A percentile compares a stretch with the other conserved stretches of the same genome.
These are phyloP conservation scores for Hephaestus fuliginosus DNA, from an alignment of 2,797 vertebrate species.

Conservation along the genomic window DNA sequence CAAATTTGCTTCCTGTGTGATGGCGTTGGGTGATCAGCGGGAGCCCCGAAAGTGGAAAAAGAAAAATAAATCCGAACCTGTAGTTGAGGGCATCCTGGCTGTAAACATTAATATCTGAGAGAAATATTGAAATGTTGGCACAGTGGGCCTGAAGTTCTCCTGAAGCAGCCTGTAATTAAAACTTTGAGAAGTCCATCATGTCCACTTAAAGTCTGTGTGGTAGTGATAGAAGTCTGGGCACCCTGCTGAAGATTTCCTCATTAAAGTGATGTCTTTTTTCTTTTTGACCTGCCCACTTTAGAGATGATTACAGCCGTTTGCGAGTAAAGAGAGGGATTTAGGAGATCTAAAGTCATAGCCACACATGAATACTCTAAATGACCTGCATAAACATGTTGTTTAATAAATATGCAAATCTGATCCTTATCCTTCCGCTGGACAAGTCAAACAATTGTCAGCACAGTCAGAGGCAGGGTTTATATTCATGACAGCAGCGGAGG, in stretches of 20 bases:
- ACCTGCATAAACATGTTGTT: conserved; percentile 23
- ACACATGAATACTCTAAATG: conserved; percentile 20
- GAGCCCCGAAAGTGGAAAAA: conserved; percentile 26
- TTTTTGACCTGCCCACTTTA: conserved; percentile 26
- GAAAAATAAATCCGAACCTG: conserved; percentile 39
- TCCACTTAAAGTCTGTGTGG: conserved; percentile 27
- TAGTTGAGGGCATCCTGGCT: conserved; percentile 22
- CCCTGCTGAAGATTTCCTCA: conserved; percentile 33
- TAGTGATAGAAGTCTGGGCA: conserved; percentile 23
- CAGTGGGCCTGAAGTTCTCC: conserved; percentile 25
- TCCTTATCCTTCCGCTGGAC: conserved; percentile 13
- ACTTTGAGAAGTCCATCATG: conserved; percentile 43
- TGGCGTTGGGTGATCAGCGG: conserved; percentile 21
- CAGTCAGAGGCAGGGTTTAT: conserved; percentile 24
- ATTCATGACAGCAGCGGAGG: conserved; percentile 36
- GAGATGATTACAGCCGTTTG: conserved; percentile 31
- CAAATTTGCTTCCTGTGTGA: conserved; percentile 47
- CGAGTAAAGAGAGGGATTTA: conserved; percentile 7
- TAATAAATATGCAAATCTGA: conserved; percentile 9
- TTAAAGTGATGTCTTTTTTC: conserved; percentile 29
- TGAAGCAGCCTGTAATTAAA: conserved; percentile 57
- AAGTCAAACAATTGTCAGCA: conserved; percentile 39
- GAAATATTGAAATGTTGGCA: conserved; percentile 58
- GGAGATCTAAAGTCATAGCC: conserved; percentile 17
- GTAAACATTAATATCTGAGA: conserved; percentile 65